phyloP scores from a whole-genome alignment of 2,113 vertebrate species.

The Delphinapterus leucas region DNA sequence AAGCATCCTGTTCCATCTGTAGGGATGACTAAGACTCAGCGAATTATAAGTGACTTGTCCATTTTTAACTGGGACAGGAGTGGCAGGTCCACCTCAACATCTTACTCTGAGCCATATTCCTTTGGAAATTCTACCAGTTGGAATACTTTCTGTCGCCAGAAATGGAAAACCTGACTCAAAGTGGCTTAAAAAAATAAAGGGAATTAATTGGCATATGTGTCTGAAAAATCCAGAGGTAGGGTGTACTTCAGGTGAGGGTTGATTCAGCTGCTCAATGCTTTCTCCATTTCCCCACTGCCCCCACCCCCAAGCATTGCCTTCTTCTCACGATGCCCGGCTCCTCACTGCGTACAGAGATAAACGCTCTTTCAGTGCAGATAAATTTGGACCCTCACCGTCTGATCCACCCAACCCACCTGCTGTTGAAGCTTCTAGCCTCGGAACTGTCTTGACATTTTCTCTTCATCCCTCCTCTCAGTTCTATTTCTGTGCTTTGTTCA shows the following conservation, averaged over 20 bases:
- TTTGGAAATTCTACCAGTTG: background rate
- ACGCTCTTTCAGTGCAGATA: background rate
- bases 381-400: background rate
- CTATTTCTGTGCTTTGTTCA: conserved; percentile 11
- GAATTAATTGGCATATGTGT: background rate
- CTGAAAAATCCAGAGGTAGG: background rate
- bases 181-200: background rate
- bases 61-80: background rate
- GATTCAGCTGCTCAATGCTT: background rate
- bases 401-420: background rate
- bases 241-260: background rate
- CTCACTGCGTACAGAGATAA: background rate
- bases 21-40: background rate
- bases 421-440: background rate
- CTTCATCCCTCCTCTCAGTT: background rate
- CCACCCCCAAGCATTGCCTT: background rate
- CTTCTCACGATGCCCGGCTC: background rate
- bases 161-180: background rate
- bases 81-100: background rate
- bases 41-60: background rate
- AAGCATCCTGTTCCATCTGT: background rate
- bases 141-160: background rate
- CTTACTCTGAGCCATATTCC: background rate
- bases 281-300: background rate
- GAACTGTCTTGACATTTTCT: background rate